These are phyloP conservation scores for Bostrychus sinensis DNA, from an alignment of 2,113 vertebrate species.

Conservation along the genomic window DNA sequence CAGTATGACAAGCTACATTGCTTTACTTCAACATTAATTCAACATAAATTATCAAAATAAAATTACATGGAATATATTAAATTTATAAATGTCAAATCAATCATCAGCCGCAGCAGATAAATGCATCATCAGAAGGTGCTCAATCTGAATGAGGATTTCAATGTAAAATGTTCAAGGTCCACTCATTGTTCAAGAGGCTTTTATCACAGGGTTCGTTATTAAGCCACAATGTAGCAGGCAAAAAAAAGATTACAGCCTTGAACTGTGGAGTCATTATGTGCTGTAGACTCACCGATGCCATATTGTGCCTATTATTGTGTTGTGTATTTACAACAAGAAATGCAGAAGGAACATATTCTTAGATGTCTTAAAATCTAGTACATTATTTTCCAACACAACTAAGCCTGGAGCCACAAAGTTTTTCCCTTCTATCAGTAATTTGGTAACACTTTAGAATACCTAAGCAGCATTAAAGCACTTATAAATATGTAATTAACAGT, in stretches of 20 bases:
- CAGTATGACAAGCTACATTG: constrained; percentile 33
- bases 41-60: constrained; percentile 18
- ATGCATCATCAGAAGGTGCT: constrained; percentile 27
- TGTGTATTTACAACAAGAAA: not conserved
- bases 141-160: not conserved
- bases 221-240: not conserved
- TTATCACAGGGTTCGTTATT: not conserved
- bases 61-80: constrained; percentile 13
- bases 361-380: too few relatives aligned
- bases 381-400: too few relatives aligned
- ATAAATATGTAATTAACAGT: too few relatives aligned
- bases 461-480: too few relatives aligned
- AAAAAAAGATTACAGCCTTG: constrained; percentile 8
- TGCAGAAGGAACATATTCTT: not conserved
- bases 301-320: too few relatives aligned
- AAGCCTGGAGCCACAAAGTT: too few relatives aligned
- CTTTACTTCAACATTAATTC: constrained; percentile 27
- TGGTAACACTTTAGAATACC: too few relatives aligned
- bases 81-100: not conserved
- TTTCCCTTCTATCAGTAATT: too few relatives aligned
- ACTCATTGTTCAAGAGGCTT: not conserved
- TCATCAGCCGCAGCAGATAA: constrained; percentile 22
- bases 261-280: constrained; percentile 2
- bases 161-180: constrained; percentile 27
- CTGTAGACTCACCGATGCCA: not conserved